Evolutionary conservation across 2,113 vertebrate species (phyloP), one percentile per base, ranked within the genome.

Genomic region (Epinephelus fuscoguttatus): DNA sequence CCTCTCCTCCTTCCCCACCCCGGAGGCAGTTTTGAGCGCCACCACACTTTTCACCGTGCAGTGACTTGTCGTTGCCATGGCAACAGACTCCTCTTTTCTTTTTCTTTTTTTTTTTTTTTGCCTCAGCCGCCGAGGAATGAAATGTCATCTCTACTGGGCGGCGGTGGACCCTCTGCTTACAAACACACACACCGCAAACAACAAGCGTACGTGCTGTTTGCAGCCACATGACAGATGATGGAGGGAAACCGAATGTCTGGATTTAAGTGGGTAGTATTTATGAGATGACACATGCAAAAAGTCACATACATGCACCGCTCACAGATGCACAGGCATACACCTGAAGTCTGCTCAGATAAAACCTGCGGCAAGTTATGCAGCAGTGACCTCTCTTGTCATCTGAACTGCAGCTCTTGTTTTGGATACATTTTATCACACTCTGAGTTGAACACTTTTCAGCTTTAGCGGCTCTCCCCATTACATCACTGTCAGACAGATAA

Each of bases 51-150:
- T 92, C 84, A 75, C 61, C 4, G 69, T 67, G 73, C 75, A 50
- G 71, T 88, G 86, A 93, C 88, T 92, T 82, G 84, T 27, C 23
- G 90, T 94, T 93, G 57, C 91, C 88, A 92, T 93, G 62, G 93
- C 84, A 93, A 94, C 92, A 89, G 74, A 81, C 71, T 91, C 69
- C 49, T 71, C 47, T 42, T 59, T 72, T 68, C 23, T 75, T 47
- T 60, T n/a, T n/a, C n/a, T n/a, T 62, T 40, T 80, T 77, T 80
- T 81, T 75, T 40, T 80, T 77, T 82, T 81, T 77, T 40, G 21
- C 67, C 85, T 73, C 60, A 25, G 53, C 2, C 50, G 77, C 69
- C 59, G 18, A 67, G 67, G 76, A 88, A 89, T 78, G 27, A 93
- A 93, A 93, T 92, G 91, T 82, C 88, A 90, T 70, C 89, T 88